Evolutionary conservation across 2,888 invertebrate species (phyloP), one percentile per base, ranked within the genome.

Genomic region (Sussaba pulchella): DNA sequence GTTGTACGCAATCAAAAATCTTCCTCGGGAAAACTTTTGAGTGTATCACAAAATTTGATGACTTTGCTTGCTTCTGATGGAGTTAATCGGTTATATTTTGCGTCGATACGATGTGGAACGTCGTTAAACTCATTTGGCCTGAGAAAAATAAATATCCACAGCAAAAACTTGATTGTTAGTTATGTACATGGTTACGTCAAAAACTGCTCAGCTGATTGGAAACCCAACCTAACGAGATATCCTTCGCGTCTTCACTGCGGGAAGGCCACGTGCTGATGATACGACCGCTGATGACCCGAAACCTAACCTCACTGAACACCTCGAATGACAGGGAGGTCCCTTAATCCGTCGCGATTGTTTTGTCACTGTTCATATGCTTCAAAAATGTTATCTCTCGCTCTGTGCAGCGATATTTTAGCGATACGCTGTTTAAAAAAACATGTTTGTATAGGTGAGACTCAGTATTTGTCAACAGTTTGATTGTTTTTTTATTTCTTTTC

Each of bases 371-470:
- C 19, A 17, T 31, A 12, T 39, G 12, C 10, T 24, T 59, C 14
- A 70, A 14, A 26, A 69, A 84, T 84, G 84, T 63, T 78, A 8
- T 71, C 83, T 8, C 70, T 69, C 26, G 50, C 67, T n/a, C 76
- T 89, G 26, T 85, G 86, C 52, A 87, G 88, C 10, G 89, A 91
- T 74, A 85, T 91, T 10, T 86, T 91, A 59, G 88, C 89, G 12
- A 83, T 91, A 52, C 87, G 87, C 31, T 88, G 86, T 66, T 45
- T 88, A 10, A 81, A 81, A 17, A 75, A 88, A 66, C 85, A 85
- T 26, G 75, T 91, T 72, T 87, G 90, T 72, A 77, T 90, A 85
- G 91, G 92, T 92, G 74, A 86, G 88, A 85, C 36, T 39, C 21
- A 41, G 54, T 61, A 52, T 26, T 19, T 9, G 67, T 54, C 17